phyloP scores from a whole-genome alignment of 2,113 vertebrate genomes.

The Syngnathus floridae region DNA sequence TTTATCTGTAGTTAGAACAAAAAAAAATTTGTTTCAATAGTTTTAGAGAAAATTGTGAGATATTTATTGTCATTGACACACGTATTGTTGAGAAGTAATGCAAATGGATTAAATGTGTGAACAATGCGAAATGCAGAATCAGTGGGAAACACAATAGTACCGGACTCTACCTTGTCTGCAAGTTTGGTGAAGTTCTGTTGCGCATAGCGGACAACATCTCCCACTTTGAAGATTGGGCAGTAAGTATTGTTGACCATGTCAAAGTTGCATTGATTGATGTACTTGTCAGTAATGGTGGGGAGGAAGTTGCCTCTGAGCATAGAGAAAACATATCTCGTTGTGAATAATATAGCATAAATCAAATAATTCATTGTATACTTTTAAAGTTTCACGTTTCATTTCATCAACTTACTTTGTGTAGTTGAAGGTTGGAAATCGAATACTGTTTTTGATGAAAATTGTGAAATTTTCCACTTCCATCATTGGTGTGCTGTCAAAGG shows the following conservation, averaged over 20 bases:
- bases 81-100: neutral
- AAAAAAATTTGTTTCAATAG: neutral
- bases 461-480: slow-evolving; percentile 91
- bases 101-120: neutral
- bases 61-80: neutral
- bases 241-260: slow-evolving; percentile 75
- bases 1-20: too few relatives aligned
- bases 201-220: slow-evolving; percentile 80
- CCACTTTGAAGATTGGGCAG: slow-evolving; percentile 88
- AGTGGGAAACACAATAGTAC: neutral
- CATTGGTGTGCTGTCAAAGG: slow-evolving; percentile 73
- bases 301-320: slow-evolving; percentile 78
- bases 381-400: slow-evolving; percentile 12
- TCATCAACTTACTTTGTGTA: slow-evolving; percentile 77
- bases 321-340: slow-evolving; percentile 1
- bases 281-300: slow-evolving; percentile 64
- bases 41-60: neutral
- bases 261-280: slow-evolving; percentile 76
- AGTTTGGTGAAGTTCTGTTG: slow-evolving; percentile 80
- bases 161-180: slow-evolving; percentile 72
- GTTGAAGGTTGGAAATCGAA: slow-evolving; percentile 87
- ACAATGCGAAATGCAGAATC: neutral
- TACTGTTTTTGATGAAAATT: slow-evolving; percentile 94
- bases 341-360: too few relatives aligned
- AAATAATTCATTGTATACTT: neutral